A percentile compares a stretch with the other conserved stretches of the same genome.
Evolutionary conservation across 2,797 vertebrate genomes (phyloP).

Genomic region (Sebastiscus albofasciatus): DNA sequence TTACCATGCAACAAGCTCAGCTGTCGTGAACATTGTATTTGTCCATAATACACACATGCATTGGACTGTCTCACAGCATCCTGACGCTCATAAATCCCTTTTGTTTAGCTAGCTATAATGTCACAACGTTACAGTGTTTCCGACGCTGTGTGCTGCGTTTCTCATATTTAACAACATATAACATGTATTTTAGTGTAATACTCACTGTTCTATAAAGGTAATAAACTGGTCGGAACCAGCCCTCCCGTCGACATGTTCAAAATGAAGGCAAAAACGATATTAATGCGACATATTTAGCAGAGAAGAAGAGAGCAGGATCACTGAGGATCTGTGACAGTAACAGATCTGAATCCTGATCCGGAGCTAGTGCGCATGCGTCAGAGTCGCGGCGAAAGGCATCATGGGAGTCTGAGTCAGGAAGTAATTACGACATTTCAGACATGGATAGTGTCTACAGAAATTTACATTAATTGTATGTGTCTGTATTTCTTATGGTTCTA

Average conservation of each 20-base stretch:
- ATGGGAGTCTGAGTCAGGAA: slow-evolving; percentile 62
- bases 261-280: neutral
- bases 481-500: rapidly evolving
- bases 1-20: neutral
- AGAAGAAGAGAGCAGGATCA: neutral
- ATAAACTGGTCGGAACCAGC: neutral
- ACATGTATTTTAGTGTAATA: slow-evolving; percentile 6
- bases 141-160: neutral
- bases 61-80: neutral
- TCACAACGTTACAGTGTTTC: neutral
- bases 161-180: neutral
- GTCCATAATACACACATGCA: neutral
- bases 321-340: slow-evolving; percentile 29
- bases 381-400: slow-evolving; percentile 5
- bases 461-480: rapidly evolving
- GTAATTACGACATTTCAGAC: neutral
- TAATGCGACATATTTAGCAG: slow-evolving; percentile 10
- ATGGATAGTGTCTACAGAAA: neutral
- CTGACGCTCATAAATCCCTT: slow-evolving; percentile 34
- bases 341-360: slow-evolving; percentile 33
- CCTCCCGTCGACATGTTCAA: slow-evolving; percentile 41
- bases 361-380: slow-evolving; percentile 48
- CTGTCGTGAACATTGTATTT: neutral
- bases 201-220: slow-evolving; percentile 66
- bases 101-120: slow-evolving; percentile 42